Conservation (phyloP, 1,140 invertebrate species). For the Brachionus asplanchnoidis region DNA sequence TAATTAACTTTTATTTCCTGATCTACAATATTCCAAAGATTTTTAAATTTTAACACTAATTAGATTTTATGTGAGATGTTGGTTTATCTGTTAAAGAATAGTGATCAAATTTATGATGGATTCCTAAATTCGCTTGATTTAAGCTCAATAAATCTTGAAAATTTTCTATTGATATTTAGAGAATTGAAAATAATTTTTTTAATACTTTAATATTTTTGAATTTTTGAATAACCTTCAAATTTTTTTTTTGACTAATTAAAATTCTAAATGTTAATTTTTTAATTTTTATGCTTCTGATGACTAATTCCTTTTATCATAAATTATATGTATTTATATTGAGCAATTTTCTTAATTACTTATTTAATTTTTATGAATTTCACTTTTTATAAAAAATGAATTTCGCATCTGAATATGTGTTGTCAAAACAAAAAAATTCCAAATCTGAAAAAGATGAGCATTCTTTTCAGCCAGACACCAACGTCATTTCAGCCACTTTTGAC, state of each 20-base stretch:
- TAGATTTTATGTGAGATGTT: too few relatives aligned
- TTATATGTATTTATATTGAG: neutral
- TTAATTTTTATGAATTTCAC: neutral
- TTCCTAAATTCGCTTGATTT: too few relatives aligned
- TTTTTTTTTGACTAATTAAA: neutral
- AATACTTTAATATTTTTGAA: too few relatives aligned
- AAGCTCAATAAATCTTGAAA: too few relatives aligned
- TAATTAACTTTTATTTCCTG: too few relatives aligned
- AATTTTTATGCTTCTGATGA: neutral
- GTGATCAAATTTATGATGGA: too few relatives aligned
- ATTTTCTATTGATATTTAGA: too few relatives aligned
- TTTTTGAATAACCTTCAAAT: too few relatives aligned
- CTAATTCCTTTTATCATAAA: neutral
- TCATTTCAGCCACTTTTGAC: constrained; percentile 50
- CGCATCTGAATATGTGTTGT: neutral
- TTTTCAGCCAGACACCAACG: constrained; percentile 49
- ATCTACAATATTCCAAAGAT: too few relatives aligned
- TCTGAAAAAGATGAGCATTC: neutral
- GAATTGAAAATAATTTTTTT: too few relatives aligned
- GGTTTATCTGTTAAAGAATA: too few relatives aligned
- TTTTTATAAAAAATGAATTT: neutral
- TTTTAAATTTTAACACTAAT: too few relatives aligned
- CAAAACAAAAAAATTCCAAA: neutral
- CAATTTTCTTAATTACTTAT: neutral
- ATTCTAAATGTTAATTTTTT: neutral